These are phyloP conservation scores for Ochropleura leucogaster DNA, from an alignment of 2,888 invertebrate species.

Conservation along the genomic window DNA sequence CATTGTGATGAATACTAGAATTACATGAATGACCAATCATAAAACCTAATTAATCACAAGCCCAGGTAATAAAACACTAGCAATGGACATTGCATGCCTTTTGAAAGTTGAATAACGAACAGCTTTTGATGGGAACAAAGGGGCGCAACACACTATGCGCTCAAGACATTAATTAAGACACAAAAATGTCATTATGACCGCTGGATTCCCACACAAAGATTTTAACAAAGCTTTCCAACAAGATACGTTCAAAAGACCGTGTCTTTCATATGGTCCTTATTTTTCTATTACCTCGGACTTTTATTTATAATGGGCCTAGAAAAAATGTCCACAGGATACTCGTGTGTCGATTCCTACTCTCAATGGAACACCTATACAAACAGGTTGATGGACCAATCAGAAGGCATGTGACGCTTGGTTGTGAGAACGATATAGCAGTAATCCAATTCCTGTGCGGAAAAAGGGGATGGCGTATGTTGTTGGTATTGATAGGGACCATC, in stretches of 20 bases:
- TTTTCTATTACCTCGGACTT: conserved; percentile 42
- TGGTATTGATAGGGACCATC: conserved; percentile 50
- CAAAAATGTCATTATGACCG: conserved; percentile 73
- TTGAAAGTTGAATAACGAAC: conserved; percentile 64
- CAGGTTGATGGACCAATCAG: conserved; percentile 82
- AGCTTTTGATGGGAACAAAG: conserved; percentile 69
- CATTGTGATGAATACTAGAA: not conserved
- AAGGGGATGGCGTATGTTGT: conserved; percentile 68
- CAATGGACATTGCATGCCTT: conserved; percentile 57
- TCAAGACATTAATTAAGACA: conserved; percentile 75
- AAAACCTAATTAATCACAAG: conserved; percentile 48
- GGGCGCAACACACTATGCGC: conserved; percentile 60
- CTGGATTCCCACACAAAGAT: conserved; percentile 71
- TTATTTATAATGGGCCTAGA: conserved; percentile 43
- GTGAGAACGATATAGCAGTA: conserved; percentile 69
- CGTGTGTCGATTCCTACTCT: conserved; percentile 46
- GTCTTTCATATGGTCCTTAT: conserved; percentile 51
- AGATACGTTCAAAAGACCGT: conserved; percentile 45
- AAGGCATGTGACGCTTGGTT: conserved; percentile 70
- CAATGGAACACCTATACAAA: conserved; percentile 71
- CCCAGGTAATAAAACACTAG: conserved; percentile 44
- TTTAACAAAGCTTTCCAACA: conserved; percentile 54
- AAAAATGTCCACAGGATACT: conserved; percentile 56
- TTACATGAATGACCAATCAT: conserved; percentile 26
- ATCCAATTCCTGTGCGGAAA: conserved; percentile 51